Base-by-base conservation (phyloP, 35 echinoderm and acorn worm species). In the Patiria miniata region DNA sequence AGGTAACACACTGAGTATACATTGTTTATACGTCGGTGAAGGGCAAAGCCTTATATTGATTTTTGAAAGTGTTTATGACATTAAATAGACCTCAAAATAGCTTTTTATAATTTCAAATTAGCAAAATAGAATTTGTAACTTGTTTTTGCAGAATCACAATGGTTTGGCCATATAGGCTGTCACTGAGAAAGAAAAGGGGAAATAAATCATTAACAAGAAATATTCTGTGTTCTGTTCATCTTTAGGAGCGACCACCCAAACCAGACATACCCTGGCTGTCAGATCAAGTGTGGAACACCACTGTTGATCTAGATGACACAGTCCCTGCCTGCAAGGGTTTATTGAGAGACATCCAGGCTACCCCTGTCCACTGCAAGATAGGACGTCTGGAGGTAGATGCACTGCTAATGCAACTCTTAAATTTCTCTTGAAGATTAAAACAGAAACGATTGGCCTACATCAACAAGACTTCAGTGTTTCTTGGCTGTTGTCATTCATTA, bases 361-460 rank as follows among this genome's bases (percentile, higher is more conserved):
- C 96, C 52, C 96, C 96, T 26, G 69, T 98, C 73, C 86, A 86
- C 69, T 86, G 87, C 61, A 98, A 89, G 60, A 90, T 94, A 34
- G 96, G 92, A 68, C 78, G 92, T 26, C 57, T 98, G 52, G 92
- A 98, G 85, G 96, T 98, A 90, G 44, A 47, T 47, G 42, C 42
- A 4, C 42, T 12, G 4, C 4, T 6, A 47, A 12, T 47, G 42
- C 42, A 47, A 12, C 12, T 47, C 5, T 10, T 7, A n/a, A 80
- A 21, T 8, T 80, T 28, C 7, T 40, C 6, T 8, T 37, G 78
- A 10, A 36, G 19, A 37, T 19, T 36, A n/a, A n/a, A n/a, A n/a
- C n/a, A n/a, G n/a, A n/a, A n/a, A n/a, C n/a, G n/a, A n/a, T n/a
- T n/a, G 7, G 23, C 78, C 30, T 39, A 29, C 19, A 5, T n/a